Evolutionary conservation across 2,797 vertebrate genomes (phyloP), one percentile per base, ranked within the genome.

Genomic region (Danio kyathit): DNA sequence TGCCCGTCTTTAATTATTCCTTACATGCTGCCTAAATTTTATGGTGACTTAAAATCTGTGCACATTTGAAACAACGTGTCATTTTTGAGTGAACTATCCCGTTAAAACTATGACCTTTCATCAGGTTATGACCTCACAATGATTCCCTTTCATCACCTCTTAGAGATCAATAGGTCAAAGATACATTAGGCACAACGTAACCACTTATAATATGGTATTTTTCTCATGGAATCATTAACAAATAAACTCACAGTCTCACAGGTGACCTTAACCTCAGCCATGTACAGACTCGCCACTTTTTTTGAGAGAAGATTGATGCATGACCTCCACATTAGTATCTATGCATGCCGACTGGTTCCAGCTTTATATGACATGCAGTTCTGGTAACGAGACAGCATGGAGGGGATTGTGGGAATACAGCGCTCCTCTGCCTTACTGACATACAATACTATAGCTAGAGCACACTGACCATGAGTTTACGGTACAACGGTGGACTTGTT

Each of bases 251-350:
- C n/a, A n/a, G 46, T 70, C 38, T 80, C 69, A 73, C 60, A 72
- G 13, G 3, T 73, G 78, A 61, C 78, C 19, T 73, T 80, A 72
- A 73, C 41, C 51, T 80, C 19, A 74, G 70, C 49, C 41, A 48
- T 49, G 60, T 81, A 40, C 57, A 80, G 54, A 67, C 56, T 16
- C 8, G 8, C 38, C 82, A 80, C 10, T 43, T 65, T 76, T 79
- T 78, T 40, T 48, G 16, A 48, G 49, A 29, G 29, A 71, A 87
- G 61, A 72, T 84, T 71, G 61, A 59, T 83, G 88, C 89, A 90
- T 90, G 91, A 90, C 76, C 82, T 83, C 79, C 80, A 86, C 80
- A 87, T 83, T 76, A 38, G 80, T 87, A 80, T 86, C 83, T 85
- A 91, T 87, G 89, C 91, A 89, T 74, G 84, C 81, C 81, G 80